These are phyloP conservation scores for Lucifuga dentata DNA, from an alignment of 2,113 vertebrate species.

Conservation along the genomic window DNA sequence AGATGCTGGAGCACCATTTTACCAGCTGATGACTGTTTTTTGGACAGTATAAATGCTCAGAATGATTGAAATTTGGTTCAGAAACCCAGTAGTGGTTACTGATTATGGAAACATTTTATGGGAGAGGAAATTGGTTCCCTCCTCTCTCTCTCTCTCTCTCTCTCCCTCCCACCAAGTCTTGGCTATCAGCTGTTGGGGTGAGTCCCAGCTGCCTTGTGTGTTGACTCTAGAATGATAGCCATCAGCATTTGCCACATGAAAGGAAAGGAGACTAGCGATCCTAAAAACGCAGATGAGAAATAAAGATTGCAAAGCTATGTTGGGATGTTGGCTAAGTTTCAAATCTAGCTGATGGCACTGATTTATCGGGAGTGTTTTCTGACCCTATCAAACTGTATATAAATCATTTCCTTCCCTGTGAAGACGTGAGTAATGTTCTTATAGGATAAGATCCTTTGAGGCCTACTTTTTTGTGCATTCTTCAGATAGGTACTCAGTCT, in stretches of 20 bases:
- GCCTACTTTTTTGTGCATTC: constrained; percentile 41
- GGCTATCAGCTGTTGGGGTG: constrained; percentile 80
- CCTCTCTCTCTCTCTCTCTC: constrained; percentile 18
- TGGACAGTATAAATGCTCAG: constrained; percentile 1
- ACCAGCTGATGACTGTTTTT: background rate
- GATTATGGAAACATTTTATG: constrained; percentile 28
- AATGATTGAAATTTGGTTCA: constrained; percentile 10
- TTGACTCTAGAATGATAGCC: constrained; percentile 81
- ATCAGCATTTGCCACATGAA: constrained; percentile 82
- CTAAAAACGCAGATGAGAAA: constrained; percentile 68
- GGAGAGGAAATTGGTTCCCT: constrained; percentile 36
- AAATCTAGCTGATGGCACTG: constrained; percentile 60
- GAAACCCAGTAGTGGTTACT: constrained; percentile 24
- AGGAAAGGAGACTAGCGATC: constrained; percentile 66
- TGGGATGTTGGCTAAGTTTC: constrained; percentile 55
- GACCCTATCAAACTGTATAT: constrained; percentile 54
- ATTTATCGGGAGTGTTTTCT: constrained; percentile 60
- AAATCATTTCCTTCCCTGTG: constrained; percentile 64
- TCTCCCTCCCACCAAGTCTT: constrained; percentile 62
- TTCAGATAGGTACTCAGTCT: constrained; percentile 43
- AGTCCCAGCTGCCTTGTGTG: constrained; percentile 78
- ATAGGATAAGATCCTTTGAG: constrained; percentile 64
- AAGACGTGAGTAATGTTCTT: constrained; percentile 52
- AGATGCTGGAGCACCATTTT: background rate
- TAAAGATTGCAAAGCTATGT: constrained; percentile 56